Evolutionary conservation across 92 coral and sea anemone species (phyloP), one percentile per base, ranked within the genome.

Genomic region (Zoanthus gigantus): DNA sequence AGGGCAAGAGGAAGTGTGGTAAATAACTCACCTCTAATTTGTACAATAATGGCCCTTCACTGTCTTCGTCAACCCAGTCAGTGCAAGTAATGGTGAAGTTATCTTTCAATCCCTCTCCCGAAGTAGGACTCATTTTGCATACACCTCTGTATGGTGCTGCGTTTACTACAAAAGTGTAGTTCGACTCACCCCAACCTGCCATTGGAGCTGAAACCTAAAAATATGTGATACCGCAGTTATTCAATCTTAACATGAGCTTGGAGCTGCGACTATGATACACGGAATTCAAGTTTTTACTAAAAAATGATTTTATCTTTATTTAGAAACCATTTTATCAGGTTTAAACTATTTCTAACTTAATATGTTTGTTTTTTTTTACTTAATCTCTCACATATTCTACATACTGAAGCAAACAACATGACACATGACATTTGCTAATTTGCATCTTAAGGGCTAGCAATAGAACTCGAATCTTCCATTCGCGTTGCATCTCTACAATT

Each of bases 31-130:
- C 81, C 30, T 76, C 81, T 76, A 76, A 53, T 28, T 53, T 29
- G 46, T 76, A 76, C 1, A 16, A 5, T 29, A 76, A 15, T 52
- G 81, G 65, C 29, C 81, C 66, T 53, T 76, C 81, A 29, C 65
- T 76, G 4, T 76, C 81, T 1, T 76, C 81, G 28, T 76, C 81
- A 10, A 52, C 17, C 66, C 81, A 76, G 61, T 28, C 81, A 11
- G 17, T 9, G 61, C 81, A 76, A 1, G 45, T 48, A 28, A 76
- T 29, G 47, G 34, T 76, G 52, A 76, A 50, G 44, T 76, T 76
- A 17, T 52, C 81, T 6, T 45, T 30, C 46, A 76, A 30, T 11
- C 44, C 81, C 50, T 50, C 45, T 28, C 63, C 81, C 4, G 47
- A 76, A 50, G 17, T 76, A 10, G 63, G 34, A 4, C 29, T 23